Percentiles rank a stretch among this genome's conserved stretches.
These are phyloP conservation scores for Bruchidius siliquastri DNA, from an alignment of 2,888 invertebrate species.

Conservation along the genomic window DNA sequence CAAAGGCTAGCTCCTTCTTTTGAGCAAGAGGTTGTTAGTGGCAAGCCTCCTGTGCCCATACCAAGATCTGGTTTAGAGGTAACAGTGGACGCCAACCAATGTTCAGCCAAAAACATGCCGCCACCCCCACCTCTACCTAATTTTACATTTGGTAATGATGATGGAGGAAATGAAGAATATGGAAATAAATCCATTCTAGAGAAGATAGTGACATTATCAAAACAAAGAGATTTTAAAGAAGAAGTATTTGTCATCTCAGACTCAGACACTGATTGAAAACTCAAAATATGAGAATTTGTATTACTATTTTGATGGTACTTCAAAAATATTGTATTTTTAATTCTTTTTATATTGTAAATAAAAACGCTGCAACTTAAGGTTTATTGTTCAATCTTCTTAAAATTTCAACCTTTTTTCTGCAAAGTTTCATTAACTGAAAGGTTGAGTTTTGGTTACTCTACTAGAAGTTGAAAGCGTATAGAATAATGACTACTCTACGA, in stretches of 20 bases:
- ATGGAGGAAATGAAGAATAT: not conserved
- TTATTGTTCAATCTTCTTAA: no score
- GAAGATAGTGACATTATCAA: slow-evolving; percentile 25
- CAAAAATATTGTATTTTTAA: no score
- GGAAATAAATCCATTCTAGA: slow-evolving; percentile 21
- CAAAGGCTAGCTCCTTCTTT: not conserved
- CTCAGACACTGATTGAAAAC: not conserved
- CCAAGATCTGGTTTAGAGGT: not conserved
- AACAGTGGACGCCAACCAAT: not conserved
- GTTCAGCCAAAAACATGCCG: slow-evolving; percentile 1
- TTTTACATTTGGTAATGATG: slow-evolving; percentile 4
- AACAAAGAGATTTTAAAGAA: slow-evolving; percentile 22
- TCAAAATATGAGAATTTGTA: not conserved
- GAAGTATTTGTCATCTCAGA: slow-evolving; percentile 21
- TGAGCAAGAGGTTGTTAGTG: not conserved
- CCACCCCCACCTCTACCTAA: slow-evolving; percentile 14
- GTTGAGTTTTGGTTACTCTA: no score
- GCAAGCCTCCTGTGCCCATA: not conserved
- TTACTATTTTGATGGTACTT: no score
- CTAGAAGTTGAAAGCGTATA: no score
- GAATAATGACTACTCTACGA: no score
- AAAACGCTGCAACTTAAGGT: no score
- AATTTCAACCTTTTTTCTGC: no score
- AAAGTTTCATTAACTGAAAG: no score
- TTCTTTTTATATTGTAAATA: no score